Evolutionary conservation across 2,888 invertebrate genomes (phyloP), one percentile per base, ranked within the genome.

Genomic region (Microctonus aethiopoides): DNA sequence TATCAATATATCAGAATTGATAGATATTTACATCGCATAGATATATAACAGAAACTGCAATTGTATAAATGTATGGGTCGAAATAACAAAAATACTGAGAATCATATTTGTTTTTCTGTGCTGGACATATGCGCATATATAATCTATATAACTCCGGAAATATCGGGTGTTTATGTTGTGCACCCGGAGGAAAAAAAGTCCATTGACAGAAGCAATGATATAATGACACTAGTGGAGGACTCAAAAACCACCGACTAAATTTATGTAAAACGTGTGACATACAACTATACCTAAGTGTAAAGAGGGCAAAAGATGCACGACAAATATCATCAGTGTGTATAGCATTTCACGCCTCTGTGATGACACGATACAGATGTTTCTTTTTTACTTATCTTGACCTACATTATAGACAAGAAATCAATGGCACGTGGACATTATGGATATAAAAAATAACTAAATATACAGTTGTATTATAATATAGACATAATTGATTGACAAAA

Each of bases 311-410:
- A 36, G 36, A 10, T 10, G 24, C 11, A 56, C 57, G 52, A 60
- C 11, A 60, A 60, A 29, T 62, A 51, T 62, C 60, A 61, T 51
- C 41, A 56, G 63, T 51, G 65, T 72, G 59, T 65, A 56, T 39
- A 61, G 46, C 36, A 36, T 36, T 36, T 36, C 36, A 36, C 36
- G 36, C 6, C 36, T 36, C 36, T 16, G 26, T 34, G 63, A 52
- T 57, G 72, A 75, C 66, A 75, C 39, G 74, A 73, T 67, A 69
- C 75, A 75, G 74, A 74, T 74, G 75, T 70, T 72, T 70, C 72
- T 67, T 68, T 16, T 54, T 39, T 56, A 36, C 29, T 39, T 56
- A 29, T 29, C 59, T 57, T 46, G 26, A 57, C 57, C 52, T 39
- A 41, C 20, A 51, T 46, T 51, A 26, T 51, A 26, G 56, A 29